Evolutionary conservation across 2,888 invertebrate species (phyloP).

Genomic region (Mystacides longicornis): DNA sequence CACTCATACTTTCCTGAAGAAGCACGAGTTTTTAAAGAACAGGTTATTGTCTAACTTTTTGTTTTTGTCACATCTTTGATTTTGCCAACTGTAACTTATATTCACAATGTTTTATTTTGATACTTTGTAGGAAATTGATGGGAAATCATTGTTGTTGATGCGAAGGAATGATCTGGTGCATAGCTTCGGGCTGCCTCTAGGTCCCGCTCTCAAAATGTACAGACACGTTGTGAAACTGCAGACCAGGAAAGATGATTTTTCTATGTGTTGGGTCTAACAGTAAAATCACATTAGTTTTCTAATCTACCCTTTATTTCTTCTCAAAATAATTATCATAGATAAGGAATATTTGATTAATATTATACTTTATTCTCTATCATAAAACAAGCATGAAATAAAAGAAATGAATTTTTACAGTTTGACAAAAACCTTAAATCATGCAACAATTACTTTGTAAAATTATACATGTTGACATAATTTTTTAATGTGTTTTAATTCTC

Average conservation of each 20-base stretch:
- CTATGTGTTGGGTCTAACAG: slow-evolving; percentile 65
- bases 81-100: no score
- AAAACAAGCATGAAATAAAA: no score
- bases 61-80: not conserved
- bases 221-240: slow-evolving; percentile 76
- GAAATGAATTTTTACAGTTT: no score
- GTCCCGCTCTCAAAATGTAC: slow-evolving; percentile 82
- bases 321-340: no score
- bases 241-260: slow-evolving; percentile 64
- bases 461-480: no score
- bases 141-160: slow-evolving; percentile 75
- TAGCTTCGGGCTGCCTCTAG: slow-evolving; percentile 74
- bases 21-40: slow-evolving; percentile 73
- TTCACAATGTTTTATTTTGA: not conserved
- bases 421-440: no score
- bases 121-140: slow-evolving; percentile 77
- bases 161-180: slow-evolving; percentile 77
- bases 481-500: no score
- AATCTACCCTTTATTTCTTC: no score
- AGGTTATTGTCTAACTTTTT: slow-evolving; percentile 47
- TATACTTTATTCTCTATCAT: no score
- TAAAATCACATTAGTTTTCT: no score
- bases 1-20: slow-evolving; percentile 69
- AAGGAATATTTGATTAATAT: no score
- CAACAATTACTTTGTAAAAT: no score